Conservation (phyloP, 2,113 vertebrate genomes). For the Salvelinus fontinalis region DNA sequence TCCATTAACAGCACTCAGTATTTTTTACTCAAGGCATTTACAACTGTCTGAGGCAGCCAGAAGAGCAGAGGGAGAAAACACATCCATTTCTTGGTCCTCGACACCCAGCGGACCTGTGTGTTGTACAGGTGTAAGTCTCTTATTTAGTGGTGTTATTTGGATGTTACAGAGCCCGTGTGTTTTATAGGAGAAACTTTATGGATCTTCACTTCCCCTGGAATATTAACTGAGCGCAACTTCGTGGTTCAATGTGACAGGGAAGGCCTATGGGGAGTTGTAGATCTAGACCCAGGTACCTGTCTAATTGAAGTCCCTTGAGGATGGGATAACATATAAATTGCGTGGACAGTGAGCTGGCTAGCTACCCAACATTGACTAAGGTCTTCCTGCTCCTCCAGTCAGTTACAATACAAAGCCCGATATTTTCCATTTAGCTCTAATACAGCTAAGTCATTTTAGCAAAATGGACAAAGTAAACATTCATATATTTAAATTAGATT, state of each 20-base stretch:
- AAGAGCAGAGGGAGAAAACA: constrained; percentile 57
- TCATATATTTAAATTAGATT: constrained; percentile 84
- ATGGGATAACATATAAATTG: constrained; percentile 60
- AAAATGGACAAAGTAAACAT: constrained; percentile 76
- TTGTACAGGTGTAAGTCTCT: constrained; percentile 90
- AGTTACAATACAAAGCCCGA: constrained; percentile 43
- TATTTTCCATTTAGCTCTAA: constrained; percentile 47
- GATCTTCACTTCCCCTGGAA: constrained; percentile 59
- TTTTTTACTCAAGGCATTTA: constrained; percentile 83
- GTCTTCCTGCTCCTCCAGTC: constrained; percentile 36
- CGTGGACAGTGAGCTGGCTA: constrained; percentile 29
- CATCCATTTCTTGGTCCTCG: constrained; percentile 60
- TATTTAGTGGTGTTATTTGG: constrained; percentile 82
- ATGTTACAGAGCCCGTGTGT: constrained; percentile 54
- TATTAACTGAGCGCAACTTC: constrained; percentile 64
- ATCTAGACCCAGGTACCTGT: constrained; percentile 68
- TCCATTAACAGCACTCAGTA: constrained; percentile 91
- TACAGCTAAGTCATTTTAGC: constrained; percentile 49
- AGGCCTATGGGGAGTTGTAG: constrained; percentile 62
- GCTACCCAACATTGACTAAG: constrained; percentile 59
- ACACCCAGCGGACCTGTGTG: constrained; percentile 66
- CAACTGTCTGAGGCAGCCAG: constrained; percentile 77
- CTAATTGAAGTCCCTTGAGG: constrained; percentile 68
- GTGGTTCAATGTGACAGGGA: constrained; percentile 62
- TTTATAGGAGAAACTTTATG: constrained; percentile 69